Percentiles rank a stretch among this genome's conserved stretches.
Evolutionary conservation across 2,888 invertebrate species (phyloP).

Genomic region (Meiosimyza decipiens): DNA sequence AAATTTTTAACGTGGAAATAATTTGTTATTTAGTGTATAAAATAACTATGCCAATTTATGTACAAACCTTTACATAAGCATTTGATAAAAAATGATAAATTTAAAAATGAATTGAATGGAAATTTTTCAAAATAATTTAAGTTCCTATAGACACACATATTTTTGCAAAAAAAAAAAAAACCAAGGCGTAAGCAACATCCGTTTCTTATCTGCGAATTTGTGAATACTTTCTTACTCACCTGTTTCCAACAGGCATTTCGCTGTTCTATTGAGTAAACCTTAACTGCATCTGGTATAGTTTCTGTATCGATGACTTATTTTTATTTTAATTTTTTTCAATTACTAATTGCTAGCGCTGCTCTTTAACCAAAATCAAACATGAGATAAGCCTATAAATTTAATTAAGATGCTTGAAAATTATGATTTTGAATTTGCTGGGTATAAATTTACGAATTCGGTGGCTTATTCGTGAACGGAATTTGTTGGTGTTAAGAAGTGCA

Average conservation of each 20-base stretch:
- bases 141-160: too few species aligned
- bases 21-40: too few species aligned
- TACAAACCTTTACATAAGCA: too few species aligned
- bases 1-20: too few species aligned
- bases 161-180: constrained; percentile 2
- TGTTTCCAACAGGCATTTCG: neutral
- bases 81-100: too few species aligned
- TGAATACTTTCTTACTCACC: neutral
- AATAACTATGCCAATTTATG: too few species aligned
- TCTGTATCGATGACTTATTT: neutral
- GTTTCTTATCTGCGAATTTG: constrained; percentile 7
- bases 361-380: constrained; percentile 4
- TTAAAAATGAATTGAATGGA: too few species aligned
- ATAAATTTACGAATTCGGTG: neutral
- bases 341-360: constrained; percentile 8
- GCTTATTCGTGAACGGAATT: constrained; percentile 3
- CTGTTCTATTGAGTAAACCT: neutral
- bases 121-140: too few species aligned
- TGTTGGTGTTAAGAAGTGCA: constrained; percentile 6
- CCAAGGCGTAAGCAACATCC: neutral
- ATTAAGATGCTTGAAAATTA: neutral
- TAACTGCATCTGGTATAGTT: neutral
- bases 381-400: constrained; percentile 6
- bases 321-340: too few species aligned
- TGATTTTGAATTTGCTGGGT: neutral